Conservation (phyloP, 2,888 invertebrate genomes). For the Tipula confusa region DNA sequence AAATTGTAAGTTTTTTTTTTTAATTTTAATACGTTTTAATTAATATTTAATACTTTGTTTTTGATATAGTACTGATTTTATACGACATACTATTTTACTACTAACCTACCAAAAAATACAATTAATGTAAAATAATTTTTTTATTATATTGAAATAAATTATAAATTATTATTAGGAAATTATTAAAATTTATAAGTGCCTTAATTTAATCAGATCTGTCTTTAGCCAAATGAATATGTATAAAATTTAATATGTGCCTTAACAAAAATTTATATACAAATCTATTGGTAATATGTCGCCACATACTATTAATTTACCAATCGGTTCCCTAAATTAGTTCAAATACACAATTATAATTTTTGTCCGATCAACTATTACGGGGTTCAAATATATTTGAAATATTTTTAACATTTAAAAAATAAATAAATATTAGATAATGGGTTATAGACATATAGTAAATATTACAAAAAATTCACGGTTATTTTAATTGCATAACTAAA, state of each 20-base stretch:
- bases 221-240: not conserved
- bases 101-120: slow-evolving; percentile 15
- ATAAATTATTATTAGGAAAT: not conserved
- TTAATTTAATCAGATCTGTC: not conserved
- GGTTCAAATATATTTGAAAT: too few relatives aligned
- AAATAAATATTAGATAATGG: not conserved
- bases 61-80: not conserved
- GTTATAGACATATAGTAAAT: not conserved
- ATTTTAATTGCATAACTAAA: too few relatives aligned
- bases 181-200: not conserved
- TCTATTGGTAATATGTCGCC: too few relatives aligned
- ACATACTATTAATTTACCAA: too few relatives aligned
- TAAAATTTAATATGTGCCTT: not conserved
- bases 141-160: not conserved
- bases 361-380: too few relatives aligned
- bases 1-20: not conserved
- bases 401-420: too few relatives aligned
- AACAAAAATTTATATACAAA: not conserved
- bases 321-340: too few relatives aligned
- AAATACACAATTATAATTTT: too few relatives aligned
- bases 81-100: not conserved
- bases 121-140: not conserved
- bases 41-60: not conserved
- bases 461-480: too few relatives aligned
- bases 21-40: not conserved